These are phyloP conservation scores for Trichosurus vulpecula DNA, from an alignment of 2,797 vertebrate species.

Conservation along the genomic window DNA sequence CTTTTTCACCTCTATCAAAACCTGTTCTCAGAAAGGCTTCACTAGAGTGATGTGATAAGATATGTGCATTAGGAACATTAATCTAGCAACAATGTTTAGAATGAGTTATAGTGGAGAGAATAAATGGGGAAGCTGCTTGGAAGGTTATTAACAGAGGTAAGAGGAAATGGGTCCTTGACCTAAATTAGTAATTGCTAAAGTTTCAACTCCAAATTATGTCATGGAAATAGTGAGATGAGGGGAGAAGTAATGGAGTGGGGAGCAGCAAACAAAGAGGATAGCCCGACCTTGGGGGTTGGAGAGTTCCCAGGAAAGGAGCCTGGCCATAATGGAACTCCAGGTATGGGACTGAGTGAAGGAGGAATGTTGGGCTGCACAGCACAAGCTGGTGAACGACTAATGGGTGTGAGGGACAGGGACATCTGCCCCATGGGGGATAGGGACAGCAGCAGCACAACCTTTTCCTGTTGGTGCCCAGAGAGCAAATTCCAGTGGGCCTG, in stretches of 20 bases:
- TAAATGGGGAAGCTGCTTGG: neutral
- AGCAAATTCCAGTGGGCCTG: neutral
- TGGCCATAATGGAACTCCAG: neutral
- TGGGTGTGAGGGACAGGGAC: neutral
- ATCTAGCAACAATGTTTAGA: no score
- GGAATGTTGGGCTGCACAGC: neutral
- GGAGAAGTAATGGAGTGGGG: neutral
- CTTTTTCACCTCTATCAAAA: neutral
- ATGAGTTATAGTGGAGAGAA: neutral
- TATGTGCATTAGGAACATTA: no score
- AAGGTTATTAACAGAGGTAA: neutral
- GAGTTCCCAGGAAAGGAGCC: neutral
- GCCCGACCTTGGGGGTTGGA: neutral
- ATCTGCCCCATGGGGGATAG: no score
- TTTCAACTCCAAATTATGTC: neutral
- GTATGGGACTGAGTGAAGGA: neutral
- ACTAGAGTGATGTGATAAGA: neutral
- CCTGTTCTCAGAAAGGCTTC: neutral
- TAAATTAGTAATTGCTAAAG: neutral
- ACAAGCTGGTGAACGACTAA: neutral
- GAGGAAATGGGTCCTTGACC: neutral
- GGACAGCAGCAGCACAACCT: no score
- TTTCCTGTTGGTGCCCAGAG: neutral
- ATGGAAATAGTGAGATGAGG: neutral
- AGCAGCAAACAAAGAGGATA: neutral